Base-by-base conservation (phyloP, 2,888 invertebrate genomes). In the Parnassius glacialis region DNA sequence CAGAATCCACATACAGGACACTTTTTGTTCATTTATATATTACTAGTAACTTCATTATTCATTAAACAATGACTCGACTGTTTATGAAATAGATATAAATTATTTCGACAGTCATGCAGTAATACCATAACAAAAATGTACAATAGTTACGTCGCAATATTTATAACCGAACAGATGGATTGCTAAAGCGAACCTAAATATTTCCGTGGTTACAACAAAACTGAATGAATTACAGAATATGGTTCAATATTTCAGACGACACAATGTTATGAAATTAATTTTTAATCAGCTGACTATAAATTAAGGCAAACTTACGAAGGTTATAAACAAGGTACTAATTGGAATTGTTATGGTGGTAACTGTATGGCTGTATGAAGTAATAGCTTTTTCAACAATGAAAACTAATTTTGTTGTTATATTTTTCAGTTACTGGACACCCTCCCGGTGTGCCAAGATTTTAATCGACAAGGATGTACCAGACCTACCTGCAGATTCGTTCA, bases 401-500 rank as follows among this genome's bases (percentile, higher is more conserved):
- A 81, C 80, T 87, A 78, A 88, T 83, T 66, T 65, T 71, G 75
- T 76, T 80, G 72, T 83, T 84, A 81, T 87, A 76, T 85, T 51
- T 95, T 96, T 84, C 96, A 98, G 98, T 98, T 98, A 97, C 98
- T 97, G 98, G 98, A 97, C 98, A 98, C 97, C 97, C 98, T 97
- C 97, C 98, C 96, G 97, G 98, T 97, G 96, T 98, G 97, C 98
- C 98, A 97, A 97, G 98, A 97, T 98, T 98, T 98, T 98, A 98
- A 97, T 96, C 96, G 96, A 93, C 97, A 97, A 94, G 96, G 96
- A 93, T 97, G 97, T 94, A 96, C 95, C 94, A 95, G 97, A 94
- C 95, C 96, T 93, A 96, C 97, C 95, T 98, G 98, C 96, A 97
- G 97, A 95, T 97, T 97, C 94, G 97, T 98, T 94, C 98, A 98